Conservation (phyloP, 1,140 invertebrate species). For the Listronotus oregonensis region DNA sequence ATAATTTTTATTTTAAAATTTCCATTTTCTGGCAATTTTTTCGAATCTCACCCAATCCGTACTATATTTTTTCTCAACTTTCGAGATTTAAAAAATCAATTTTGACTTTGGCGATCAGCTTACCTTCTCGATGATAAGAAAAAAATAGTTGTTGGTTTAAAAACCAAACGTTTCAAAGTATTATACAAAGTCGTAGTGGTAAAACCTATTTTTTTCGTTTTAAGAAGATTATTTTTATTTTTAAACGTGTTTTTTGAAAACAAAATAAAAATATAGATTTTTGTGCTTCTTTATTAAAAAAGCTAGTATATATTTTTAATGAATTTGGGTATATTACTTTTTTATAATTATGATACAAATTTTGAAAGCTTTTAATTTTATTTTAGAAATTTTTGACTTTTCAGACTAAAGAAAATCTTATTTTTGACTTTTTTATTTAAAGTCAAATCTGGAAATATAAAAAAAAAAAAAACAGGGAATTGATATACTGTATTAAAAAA, state of each 20-base stretch:
- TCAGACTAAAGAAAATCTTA: no score
- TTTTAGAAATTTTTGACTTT: no score
- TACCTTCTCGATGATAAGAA: conserved; percentile 21
- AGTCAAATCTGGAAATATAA: no score
- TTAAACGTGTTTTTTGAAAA: conserved; percentile 18
- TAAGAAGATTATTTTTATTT: conserved; percentile 7
- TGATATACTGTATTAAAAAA: no score
- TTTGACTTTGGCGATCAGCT: background rate
- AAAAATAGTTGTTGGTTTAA: conserved; percentile 42
- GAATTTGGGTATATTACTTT: no score
- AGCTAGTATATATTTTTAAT: no score
- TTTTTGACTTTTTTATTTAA: no score
- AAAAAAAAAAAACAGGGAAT: no score
- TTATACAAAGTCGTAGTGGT: conserved; percentile 38
- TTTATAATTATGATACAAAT: no score
- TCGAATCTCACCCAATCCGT: conserved; percentile 22
- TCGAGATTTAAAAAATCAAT: conserved; percentile 2
- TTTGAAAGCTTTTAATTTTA: no score
- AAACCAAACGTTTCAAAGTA: conserved; percentile 38
- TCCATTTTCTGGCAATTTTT: background rate
- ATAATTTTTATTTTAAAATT: conserved; percentile 1
- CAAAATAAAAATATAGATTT: conserved; percentile 7
- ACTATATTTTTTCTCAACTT: conserved; percentile 21
- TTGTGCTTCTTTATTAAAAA: conserved; percentile 6
- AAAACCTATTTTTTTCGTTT: conserved; percentile 30